phyloP scores from a whole-genome alignment of 2,113 vertebrate genomes.

The Chiloscyllium plagiosum region DNA sequence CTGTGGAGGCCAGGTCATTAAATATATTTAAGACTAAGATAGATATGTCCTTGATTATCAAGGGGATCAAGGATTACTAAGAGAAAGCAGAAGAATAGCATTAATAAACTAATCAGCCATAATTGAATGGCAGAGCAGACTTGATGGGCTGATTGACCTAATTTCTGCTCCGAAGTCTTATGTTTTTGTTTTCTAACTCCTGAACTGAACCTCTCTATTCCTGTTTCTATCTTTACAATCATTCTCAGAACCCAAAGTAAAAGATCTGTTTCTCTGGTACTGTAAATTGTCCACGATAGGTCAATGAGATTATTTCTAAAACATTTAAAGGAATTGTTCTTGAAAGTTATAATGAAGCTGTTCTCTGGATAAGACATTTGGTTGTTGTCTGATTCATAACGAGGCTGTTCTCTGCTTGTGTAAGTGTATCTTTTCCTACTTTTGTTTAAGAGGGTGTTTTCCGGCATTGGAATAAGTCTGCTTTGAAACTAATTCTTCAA shows the following conservation, averaged over 20 bases:
- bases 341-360: not conserved
- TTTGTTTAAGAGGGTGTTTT: not conserved
- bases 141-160: no score
- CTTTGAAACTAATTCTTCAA: not conserved
- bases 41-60: no score
- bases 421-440: not conserved
- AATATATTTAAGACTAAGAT: no score
- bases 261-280: not conserved
- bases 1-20: no score
- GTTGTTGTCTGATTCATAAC: not conserved
- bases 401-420: not conserved
- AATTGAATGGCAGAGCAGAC: no score
- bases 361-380: not conserved
- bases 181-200: no score
- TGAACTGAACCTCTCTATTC: not conserved
- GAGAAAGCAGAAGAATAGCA: no score
- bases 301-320: not conserved
- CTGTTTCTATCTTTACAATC: not conserved
- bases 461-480: not conserved
- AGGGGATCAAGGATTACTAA: no score
- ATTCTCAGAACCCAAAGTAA: not conserved
- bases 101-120: no score
- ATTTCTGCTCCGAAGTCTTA: no score
- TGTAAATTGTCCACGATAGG: not conserved
- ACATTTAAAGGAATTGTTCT: not conserved